phyloP scores from a whole-genome alignment of 1,140 invertebrate genomes.

The Aphis craccivora region DNA sequence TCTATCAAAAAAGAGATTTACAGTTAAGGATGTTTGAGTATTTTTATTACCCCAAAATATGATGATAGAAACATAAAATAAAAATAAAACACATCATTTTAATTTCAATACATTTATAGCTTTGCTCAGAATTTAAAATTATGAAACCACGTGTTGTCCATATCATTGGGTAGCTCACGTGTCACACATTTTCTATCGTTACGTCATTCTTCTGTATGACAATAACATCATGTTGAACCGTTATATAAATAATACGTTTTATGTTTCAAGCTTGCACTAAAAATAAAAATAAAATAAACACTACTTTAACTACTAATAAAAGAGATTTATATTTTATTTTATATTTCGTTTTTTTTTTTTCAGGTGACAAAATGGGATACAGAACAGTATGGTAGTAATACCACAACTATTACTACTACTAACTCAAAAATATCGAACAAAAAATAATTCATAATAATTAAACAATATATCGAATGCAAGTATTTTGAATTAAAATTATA shows the following conservation, averaged over 20 bases:
- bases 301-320: not conserved
- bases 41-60: not conserved
- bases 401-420: not conserved
- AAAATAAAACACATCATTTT: not conserved
- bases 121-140: not conserved
- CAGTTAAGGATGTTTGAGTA: not conserved
- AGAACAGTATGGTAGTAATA: not conserved
- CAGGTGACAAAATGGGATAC: conserved; percentile 39
- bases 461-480: not conserved
- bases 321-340: not conserved
- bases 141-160: not conserved
- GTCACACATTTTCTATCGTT: not conserved
- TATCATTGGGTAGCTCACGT: not conserved
- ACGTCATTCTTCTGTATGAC: not conserved
- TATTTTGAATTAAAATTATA: too few species aligned
- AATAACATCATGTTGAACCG: not conserved
- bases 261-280: too few species aligned
- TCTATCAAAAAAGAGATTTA: not conserved
- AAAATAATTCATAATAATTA: not conserved
- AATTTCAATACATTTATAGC: not conserved
- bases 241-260: not conserved
- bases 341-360: not conserved
- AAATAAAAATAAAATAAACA: not conserved
- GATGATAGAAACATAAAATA: not conserved
- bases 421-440: not conserved